A percentile compares a stretch with the other conserved stretches of the same genome.
These are phyloP conservation scores for Andrena bicolor DNA, from an alignment of 2,888 invertebrate genomes.

Conservation along the genomic window DNA sequence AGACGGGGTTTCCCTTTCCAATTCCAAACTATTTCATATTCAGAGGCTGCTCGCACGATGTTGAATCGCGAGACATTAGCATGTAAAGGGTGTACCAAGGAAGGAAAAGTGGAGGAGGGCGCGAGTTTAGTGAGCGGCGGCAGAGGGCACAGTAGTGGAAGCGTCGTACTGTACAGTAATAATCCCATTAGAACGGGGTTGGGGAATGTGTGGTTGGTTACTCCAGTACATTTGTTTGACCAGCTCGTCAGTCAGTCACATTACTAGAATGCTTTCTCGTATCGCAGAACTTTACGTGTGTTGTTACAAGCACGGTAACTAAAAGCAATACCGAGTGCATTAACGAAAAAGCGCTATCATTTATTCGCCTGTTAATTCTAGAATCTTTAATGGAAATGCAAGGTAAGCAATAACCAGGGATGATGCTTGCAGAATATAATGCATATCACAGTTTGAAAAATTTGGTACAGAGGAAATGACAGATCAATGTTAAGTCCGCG, in stretches of 20 bases:
- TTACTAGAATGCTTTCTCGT: not conserved
- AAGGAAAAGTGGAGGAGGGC: constrained; percentile 58
- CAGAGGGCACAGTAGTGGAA: constrained; percentile 33
- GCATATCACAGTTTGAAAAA: no score
- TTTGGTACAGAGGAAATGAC: no score
- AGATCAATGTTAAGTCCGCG: no score
- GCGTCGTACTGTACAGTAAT: constrained; percentile 66
- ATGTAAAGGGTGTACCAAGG: constrained; percentile 75
- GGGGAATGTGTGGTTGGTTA: not conserved
- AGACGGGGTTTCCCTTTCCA: constrained; percentile 69
- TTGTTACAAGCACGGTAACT: not conserved
- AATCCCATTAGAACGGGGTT: constrained; percentile 69
- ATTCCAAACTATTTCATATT: constrained; percentile 77
- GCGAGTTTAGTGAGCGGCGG: constrained; percentile 17
- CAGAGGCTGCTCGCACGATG: constrained; percentile 75
- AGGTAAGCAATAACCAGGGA: no score
- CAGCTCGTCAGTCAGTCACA: not conserved
- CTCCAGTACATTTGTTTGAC: constrained; percentile 24
- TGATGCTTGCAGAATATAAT: no score
- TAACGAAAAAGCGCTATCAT: not conserved
- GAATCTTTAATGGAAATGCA: no score
- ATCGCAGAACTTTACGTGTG: no score
- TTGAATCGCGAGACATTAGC: constrained; percentile 76
- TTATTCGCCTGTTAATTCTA: no score
- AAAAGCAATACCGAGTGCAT: not conserved